Conservation (phyloP, 2,797 vertebrate species). For the Paratrypauchen microcephalus region DNA sequence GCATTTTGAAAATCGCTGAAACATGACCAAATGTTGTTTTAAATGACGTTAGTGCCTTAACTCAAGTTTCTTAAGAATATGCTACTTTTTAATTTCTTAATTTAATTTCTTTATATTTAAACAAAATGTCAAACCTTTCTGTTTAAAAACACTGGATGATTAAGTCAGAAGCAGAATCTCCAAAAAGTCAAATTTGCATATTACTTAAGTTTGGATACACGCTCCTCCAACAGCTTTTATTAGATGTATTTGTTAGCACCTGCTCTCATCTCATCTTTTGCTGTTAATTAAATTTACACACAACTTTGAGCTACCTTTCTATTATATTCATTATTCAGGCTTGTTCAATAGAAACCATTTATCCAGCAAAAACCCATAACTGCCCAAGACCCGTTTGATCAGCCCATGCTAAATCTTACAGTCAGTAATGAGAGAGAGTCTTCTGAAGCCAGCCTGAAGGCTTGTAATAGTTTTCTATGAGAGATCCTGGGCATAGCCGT, state of each 20-base stretch:
- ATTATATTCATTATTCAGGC: slow-evolving; percentile 44
- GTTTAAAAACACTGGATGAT: slow-evolving; percentile 37
- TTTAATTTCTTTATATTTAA: not conserved
- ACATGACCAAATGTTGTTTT: slow-evolving; percentile 6
- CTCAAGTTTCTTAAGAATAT: not conserved
- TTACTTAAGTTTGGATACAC: slow-evolving; percentile 49
- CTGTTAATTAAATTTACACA: slow-evolving; percentile 61
- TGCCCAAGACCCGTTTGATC: slow-evolving; percentile 33
- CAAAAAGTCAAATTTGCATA: slow-evolving; percentile 22
- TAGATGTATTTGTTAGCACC: slow-evolving; percentile 65
- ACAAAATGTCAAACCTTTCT: slow-evolving; percentile 13
- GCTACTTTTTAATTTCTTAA: not conserved
- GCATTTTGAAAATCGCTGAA: not conserved
- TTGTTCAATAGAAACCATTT: slow-evolving; percentile 43
- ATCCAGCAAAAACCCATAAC: slow-evolving; percentile 22
- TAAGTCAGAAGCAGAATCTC: slow-evolving; percentile 54
- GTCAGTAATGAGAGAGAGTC: slow-evolving; percentile 43
- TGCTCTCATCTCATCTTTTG: slow-evolving; percentile 41
- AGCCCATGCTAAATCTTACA: slow-evolving; percentile 32
- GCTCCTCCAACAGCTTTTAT: slow-evolving; percentile 54
- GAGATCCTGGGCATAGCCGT: slow-evolving; percentile 41
- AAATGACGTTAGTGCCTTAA: not conserved
- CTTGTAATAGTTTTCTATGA: slow-evolving; percentile 28
- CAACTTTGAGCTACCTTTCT: slow-evolving; percentile 43
- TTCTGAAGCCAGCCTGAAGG: slow-evolving; percentile 42